phyloP scores from a whole-genome alignment of 2,797 vertebrate genomes.

The Ambastaia sidthimunki region DNA sequence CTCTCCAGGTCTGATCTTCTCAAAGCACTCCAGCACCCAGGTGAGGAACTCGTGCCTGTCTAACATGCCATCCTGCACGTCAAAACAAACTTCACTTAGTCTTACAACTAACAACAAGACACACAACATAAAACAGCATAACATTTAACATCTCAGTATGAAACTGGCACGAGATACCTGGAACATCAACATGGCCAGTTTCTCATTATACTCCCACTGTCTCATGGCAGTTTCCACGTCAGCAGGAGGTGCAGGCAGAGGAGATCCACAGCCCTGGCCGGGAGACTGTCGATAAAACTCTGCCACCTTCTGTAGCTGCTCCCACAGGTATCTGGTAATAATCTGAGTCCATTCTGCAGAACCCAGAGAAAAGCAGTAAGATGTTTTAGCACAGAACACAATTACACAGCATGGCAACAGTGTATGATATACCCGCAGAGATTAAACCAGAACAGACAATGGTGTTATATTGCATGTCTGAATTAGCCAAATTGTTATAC shows the following conservation, averaged over 20 bases:
- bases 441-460: background rate
- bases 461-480: background rate
- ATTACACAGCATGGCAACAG: background rate
- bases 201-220: conserved; percentile 99
- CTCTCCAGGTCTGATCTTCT: conserved; percentile 97
- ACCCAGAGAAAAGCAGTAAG: conserved; percentile 9
- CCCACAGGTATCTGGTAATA: conserved; percentile 97
- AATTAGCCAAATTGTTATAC: too few species aligned
- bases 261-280: conserved; percentile 87
- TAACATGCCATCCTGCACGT: conserved; percentile 91
- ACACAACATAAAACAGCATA: background rate
- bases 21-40: conserved; percentile 98
- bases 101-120: background rate
- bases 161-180: conserved; percentile 78
- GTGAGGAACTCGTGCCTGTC: conserved; percentile 97
- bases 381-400: background rate
- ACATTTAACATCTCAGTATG: background rate
- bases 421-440: background rate
- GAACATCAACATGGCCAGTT: conserved; percentile 99
- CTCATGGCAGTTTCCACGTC: conserved; percentile 95
- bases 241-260: conserved; percentile 83
- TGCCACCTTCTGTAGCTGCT: conserved; percentile 96
- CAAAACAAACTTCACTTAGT: too few species aligned
- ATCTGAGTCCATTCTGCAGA: conserved; percentile 96
- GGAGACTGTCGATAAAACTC: conserved; percentile 94